Percentiles rank a stretch among this genome's conserved stretches.
These are phyloP conservation scores for Microchrysa polita DNA, from an alignment of 2,888 invertebrate genomes.

Conservation along the genomic window DNA sequence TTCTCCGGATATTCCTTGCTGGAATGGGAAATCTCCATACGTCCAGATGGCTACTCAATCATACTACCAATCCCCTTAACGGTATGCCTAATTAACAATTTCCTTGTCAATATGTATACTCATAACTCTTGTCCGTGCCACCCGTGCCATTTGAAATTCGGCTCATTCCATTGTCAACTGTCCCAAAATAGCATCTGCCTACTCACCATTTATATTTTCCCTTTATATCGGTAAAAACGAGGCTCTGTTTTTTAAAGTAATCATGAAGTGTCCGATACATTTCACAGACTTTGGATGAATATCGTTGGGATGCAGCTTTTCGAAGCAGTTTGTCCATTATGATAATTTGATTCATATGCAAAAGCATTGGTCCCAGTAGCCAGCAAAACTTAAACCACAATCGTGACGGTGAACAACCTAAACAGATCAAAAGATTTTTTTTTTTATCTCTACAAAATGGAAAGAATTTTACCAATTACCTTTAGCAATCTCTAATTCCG, in stretches of 20 bases:
- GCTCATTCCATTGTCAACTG: too few species aligned
- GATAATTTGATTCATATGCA: conserved; percentile 60
- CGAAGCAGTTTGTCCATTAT: conserved; percentile 61
- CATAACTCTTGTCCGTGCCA: too few species aligned
- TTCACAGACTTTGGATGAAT: conserved; percentile 52
- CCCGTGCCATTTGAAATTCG: too few species aligned
- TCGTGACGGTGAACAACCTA: conserved; percentile 51
- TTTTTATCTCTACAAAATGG: neutral
- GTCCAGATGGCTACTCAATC: too few species aligned
- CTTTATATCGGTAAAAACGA: conserved; percentile 51
- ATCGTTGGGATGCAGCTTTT: conserved; percentile 58
- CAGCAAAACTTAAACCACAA: conserved; percentile 65
- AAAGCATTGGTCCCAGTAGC: conserved; percentile 64
- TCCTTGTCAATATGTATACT: too few species aligned
- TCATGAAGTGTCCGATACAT: conserved; percentile 50
- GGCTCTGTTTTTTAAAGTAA: conserved; percentile 52
- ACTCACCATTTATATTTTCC: conserved; percentile 55
- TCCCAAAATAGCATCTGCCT: too few species aligned
- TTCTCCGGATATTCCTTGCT: too few species aligned
- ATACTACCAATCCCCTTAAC: too few species aligned
- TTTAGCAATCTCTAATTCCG: conserved; percentile 49
- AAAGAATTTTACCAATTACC: conserved; percentile 26
- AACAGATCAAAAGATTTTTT: neutral
- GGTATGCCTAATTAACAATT: too few species aligned
- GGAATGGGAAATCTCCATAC: too few species aligned